A percentile compares a stretch with the other conserved stretches of the same genome.
Conservation (phyloP, 2,797 vertebrate species). For the Phoebastria nigripes region DNA sequence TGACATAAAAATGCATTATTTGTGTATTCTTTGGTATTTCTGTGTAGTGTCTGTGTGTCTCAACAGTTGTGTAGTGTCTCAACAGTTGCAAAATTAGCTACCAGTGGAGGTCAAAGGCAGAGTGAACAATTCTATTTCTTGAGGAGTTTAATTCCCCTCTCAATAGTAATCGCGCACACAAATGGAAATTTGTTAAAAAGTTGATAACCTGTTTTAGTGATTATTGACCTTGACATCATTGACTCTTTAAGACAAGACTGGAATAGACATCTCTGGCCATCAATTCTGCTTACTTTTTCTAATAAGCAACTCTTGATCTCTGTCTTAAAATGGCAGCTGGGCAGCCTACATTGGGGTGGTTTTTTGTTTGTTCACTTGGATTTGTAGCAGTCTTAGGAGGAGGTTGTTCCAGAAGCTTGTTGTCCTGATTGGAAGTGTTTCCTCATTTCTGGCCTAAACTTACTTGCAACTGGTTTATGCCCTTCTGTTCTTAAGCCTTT, state of each 20-base stretch:
- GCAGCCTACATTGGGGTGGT: not conserved
- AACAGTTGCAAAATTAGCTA: not conserved
- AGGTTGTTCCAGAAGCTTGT: not conserved
- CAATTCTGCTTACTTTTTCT: not conserved
- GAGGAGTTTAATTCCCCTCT: not conserved
- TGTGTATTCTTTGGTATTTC: not conserved
- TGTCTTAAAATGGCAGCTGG: not conserved
- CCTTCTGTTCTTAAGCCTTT: not conserved
- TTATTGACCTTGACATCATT: not conserved
- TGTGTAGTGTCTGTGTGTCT: not conserved
- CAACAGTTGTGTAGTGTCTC: not conserved
- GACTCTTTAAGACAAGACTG: not conserved
- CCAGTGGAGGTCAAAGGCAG: not conserved
- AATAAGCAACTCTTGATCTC: not conserved
- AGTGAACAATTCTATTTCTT: not conserved
- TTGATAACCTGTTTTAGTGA: not conserved
- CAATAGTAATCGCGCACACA: not conserved
- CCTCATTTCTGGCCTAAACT: not conserved
- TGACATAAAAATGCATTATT: not conserved
- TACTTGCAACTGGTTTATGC: not conserved
- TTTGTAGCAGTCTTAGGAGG: not conserved
- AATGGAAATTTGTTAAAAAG: not conserved
- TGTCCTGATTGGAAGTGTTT: not conserved
- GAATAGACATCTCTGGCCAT: not conserved
- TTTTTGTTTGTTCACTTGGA: not conserved